Evolutionary conservation across 2,797 vertebrate genomes (phyloP).

Genomic region (Sarcoramphus papa): DNA sequence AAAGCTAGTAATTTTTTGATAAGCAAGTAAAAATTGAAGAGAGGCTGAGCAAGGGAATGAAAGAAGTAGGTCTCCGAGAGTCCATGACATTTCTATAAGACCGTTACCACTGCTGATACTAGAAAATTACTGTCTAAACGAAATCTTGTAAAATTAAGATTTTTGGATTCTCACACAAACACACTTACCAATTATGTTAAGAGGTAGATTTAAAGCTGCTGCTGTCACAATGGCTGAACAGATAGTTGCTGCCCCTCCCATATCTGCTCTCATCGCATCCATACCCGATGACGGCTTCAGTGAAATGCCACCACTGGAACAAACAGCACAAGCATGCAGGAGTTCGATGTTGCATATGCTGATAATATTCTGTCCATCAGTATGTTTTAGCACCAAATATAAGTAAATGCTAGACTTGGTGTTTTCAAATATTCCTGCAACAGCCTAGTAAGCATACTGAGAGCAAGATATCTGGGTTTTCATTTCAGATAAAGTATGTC

Average conservation of each 20-base stretch:
- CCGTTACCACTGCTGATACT: not conserved
- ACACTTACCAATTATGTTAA: constrained; percentile 89
- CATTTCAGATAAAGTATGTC: not conserved
- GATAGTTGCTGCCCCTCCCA: constrained; percentile 94
- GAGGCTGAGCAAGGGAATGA: not conserved
- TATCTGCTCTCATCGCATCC: constrained; percentile 97
- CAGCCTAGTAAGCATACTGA: not conserved
- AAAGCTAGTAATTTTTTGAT: not conserved
- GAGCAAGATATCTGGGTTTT: not conserved
- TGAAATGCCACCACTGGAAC: constrained; percentile 91
- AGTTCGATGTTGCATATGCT: rapidly evolving
- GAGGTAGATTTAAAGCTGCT: constrained; percentile 85
- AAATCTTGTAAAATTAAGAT: not conserved
- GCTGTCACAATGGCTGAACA: constrained; percentile 91
- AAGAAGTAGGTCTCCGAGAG: not conserved
- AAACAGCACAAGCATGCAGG: not conserved
- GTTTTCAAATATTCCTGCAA: not conserved
- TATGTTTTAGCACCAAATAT: not conserved
- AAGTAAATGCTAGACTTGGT: not conserved
- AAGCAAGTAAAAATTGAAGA: not conserved
- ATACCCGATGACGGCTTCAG: constrained; percentile 90
- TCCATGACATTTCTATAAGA: not conserved
- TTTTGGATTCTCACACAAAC: not conserved
- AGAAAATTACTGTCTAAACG: not conserved
- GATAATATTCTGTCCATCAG: not conserved